Evolutionary conservation across 2,888 invertebrate genomes (phyloP), one percentile per base, ranked within the genome.

Genomic region (Apodemia duryi): DNA sequence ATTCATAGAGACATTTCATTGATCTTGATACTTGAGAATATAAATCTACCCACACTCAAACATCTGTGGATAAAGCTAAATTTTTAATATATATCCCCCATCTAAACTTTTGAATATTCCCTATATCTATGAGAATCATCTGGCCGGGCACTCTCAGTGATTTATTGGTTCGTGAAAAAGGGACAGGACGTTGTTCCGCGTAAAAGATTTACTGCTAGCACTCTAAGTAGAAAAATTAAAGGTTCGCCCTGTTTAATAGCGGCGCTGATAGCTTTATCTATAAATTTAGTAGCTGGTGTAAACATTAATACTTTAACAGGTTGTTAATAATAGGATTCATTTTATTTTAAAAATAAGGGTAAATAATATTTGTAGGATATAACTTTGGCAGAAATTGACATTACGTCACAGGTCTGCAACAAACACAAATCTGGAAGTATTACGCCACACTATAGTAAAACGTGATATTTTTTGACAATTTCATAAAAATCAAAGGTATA

Each of bases 121-220:
- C 63, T 67, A 70, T 72, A 71, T 71, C 71, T 73, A 72, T 71
- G 70, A 69, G 69, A 70, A 73, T 74, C 74, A 74, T 75, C 73
- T 71, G 69, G 64, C 65, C 67, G 69, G 68, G 66, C 70, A 71
- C 72, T 68, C 66, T 66, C 72, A 71, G 76, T 78, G 76, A 77
- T 77, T 76, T 76, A 77, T 75, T 67, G 70, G 72, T 64, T 70
- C 73, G 65, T 52, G 70, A 70, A 70, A 72, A 68, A 72, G 65
- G 68, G 70, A 72, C 69, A 70, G 73, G 73, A 73, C 74, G 72
- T 65, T 73, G 72, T 74, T 73, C 78, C 75, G 75, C 75, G 75
- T 70, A 67, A 69, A 72, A 75, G 77, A 80, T 80, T 80, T 80
- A 80, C 75, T 71, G 73, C 76, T 70, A 57, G 35, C 67, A 61